Evolutionary conservation across 2,888 invertebrate genomes (phyloP).

Genomic region (Isoperla grammatica): DNA sequence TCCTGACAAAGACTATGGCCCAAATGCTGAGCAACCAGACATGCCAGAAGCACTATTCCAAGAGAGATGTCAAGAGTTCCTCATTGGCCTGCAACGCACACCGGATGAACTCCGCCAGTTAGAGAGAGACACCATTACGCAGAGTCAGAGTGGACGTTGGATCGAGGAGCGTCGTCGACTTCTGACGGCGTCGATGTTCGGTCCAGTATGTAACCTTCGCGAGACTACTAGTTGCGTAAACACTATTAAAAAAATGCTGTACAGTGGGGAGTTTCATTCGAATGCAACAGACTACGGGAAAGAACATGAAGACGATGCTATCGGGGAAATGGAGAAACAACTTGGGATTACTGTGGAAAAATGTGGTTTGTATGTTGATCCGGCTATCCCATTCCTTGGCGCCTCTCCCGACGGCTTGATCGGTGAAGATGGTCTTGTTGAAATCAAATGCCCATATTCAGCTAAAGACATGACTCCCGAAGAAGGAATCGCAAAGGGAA

Average conservation of each 20-base stretch:
- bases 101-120: conserved; percentile 10
- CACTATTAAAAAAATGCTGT: conserved; percentile 25
- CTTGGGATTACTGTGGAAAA: conserved; percentile 23
- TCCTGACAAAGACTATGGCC: conserved; percentile 2
- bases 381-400: conserved; percentile 20
- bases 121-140: conserved; percentile 16
- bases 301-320: conserved; percentile 27
- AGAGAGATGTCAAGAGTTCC: conserved; percentile 15
- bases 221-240: conserved; percentile 17
- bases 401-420: no score
- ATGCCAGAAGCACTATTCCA: conserved; percentile 11
- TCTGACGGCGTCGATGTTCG: conserved; percentile 30
- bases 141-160: conserved; percentile 18
- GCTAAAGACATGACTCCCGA: no score
- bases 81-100: conserved; percentile 12
- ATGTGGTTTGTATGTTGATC: conserved; percentile 35
- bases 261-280: conserved; percentile 22
- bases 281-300: conserved; percentile 25
- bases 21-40: conserved; percentile 17
- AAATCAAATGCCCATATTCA: no score
- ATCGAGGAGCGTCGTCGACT: conserved; percentile 17
- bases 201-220: no score
- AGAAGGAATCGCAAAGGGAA: no score
- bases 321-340: conserved; percentile 20
- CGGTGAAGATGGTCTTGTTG: no score